Conservation (phyloP, 2,888 invertebrate genomes). For the Tenthredo scrophulariae region DNA sequence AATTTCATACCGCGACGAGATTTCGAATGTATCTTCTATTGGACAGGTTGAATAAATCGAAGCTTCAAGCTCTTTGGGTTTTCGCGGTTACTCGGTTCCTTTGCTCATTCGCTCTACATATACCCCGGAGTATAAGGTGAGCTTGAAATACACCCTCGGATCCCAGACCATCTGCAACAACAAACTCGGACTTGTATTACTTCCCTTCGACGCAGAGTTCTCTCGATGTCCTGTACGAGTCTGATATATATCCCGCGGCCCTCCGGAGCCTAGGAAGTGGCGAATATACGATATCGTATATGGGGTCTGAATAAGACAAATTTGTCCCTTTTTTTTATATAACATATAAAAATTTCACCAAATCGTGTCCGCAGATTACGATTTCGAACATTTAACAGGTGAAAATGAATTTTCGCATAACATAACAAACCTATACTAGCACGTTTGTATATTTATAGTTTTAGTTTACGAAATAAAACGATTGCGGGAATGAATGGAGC, state of each 20-base stretch:
- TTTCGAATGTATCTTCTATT: neutral
- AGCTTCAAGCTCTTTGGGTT: neutral
- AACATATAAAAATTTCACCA: neutral
- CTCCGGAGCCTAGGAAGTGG: neutral
- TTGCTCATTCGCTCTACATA: neutral
- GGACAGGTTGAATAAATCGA: neutral
- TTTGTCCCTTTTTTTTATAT: neutral
- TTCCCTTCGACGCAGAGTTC: slow-evolving; percentile 33
- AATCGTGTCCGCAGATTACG: neutral
- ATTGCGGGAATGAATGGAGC: slow-evolving; percentile 1
- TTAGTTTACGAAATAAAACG: slow-evolving; percentile 26
- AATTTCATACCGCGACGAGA: neutral
- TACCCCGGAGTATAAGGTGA: slow-evolving; percentile 65
- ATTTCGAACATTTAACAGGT: neutral
- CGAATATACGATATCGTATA: neutral
- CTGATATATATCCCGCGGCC: neutral
- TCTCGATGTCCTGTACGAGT: neutral
- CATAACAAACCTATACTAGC: neutral
- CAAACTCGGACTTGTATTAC: slow-evolving; percentile 60
- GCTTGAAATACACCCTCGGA: slow-evolving; percentile 74
- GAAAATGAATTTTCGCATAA: neutral
- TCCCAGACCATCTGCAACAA: slow-evolving; percentile 76
- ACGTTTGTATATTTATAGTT: slow-evolving; percentile 10
- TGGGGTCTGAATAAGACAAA: neutral
- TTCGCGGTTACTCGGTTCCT: neutral